Percentiles rank a stretch among this genome's conserved stretches.
Conservation (phyloP, 2,888 invertebrate genomes). For the Agriopis aurantiaria region DNA sequence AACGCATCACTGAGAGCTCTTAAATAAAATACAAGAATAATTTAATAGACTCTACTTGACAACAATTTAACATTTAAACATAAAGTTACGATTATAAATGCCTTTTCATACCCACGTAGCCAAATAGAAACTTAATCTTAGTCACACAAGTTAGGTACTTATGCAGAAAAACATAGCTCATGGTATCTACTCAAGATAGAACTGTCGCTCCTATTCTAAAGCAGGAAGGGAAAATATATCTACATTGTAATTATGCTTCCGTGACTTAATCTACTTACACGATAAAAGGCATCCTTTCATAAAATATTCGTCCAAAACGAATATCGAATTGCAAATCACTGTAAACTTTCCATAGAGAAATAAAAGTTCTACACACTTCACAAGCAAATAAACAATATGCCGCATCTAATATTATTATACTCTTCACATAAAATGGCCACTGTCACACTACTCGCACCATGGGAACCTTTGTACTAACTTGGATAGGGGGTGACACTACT, state of each 20-base stretch:
- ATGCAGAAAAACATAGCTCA: slow-evolving; percentile 60
- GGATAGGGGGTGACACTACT: slow-evolving; percentile 65
- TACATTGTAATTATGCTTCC: slow-evolving; percentile 73
- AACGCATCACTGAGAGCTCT: slow-evolving; percentile 59
- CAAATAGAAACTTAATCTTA: slow-evolving; percentile 68
- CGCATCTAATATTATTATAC: slow-evolving; percentile 63
- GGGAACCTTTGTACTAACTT: slow-evolving; percentile 81
- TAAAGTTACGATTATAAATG: slow-evolving; percentile 76
- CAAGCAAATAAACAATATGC: slow-evolving; percentile 73
- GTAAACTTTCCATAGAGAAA: slow-evolving; percentile 65
- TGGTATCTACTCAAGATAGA: slow-evolving; percentile 63
- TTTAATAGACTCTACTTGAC: slow-evolving; percentile 82
- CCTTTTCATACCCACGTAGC: slow-evolving; percentile 70
- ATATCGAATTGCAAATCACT: slow-evolving; percentile 71
- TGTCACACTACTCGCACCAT: slow-evolving; percentile 65
- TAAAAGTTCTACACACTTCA: slow-evolving; percentile 72
- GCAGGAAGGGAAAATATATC: slow-evolving; percentile 69
- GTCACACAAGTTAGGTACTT: slow-evolving; percentile 47
- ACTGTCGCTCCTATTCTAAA: slow-evolving; percentile 64
- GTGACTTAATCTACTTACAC: slow-evolving; percentile 80
- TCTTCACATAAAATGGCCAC: slow-evolving; percentile 67
- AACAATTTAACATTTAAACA: slow-evolving; percentile 81
- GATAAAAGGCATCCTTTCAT: slow-evolving; percentile 83
- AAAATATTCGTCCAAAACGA: slow-evolving; percentile 70
- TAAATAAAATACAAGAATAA: slow-evolving; percentile 76